These are phyloP conservation scores for Indri indri DNA, from an alignment of 2,113 vertebrate species.

Conservation along the genomic window DNA sequence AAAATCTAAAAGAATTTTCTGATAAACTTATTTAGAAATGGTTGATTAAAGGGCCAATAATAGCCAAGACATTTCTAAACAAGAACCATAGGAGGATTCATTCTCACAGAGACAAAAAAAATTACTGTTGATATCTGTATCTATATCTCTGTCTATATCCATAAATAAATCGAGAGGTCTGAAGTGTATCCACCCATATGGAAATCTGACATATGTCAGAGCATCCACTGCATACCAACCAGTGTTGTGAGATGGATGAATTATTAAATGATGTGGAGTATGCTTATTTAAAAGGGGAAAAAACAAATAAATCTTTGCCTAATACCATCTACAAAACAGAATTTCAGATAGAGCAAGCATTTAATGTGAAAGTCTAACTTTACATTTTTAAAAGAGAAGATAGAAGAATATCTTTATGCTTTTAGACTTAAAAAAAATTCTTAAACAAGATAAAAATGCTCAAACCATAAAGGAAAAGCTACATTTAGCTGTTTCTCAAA, in stretches of 20 bases:
- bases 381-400: not conserved
- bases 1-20: not conserved
- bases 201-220: not conserved
- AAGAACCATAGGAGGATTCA: not conserved
- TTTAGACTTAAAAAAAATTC: not conserved
- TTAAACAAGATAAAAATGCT: not conserved
- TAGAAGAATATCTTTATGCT: not conserved
- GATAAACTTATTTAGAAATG: not conserved
- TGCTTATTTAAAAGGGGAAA: not conserved
- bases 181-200: not conserved
- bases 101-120: not conserved
- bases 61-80: not conserved
- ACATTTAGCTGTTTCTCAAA: not conserved
- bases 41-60: not conserved
- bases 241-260: not conserved
- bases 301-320: not conserved
- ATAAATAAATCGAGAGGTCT: too few species aligned
- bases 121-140: too few species aligned
- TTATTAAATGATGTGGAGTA: not conserved
- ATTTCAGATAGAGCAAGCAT: not conserved
- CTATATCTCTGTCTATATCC: too few species aligned
- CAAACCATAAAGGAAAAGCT: not conserved
- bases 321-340: not conserved
- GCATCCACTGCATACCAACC: too few species aligned
- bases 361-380: not conserved